Percentiles rank a stretch among this genome's conserved stretches.
Evolutionary conservation across 1,140 invertebrate genomes (phyloP).

Genomic region (Euura lappo): DNA sequence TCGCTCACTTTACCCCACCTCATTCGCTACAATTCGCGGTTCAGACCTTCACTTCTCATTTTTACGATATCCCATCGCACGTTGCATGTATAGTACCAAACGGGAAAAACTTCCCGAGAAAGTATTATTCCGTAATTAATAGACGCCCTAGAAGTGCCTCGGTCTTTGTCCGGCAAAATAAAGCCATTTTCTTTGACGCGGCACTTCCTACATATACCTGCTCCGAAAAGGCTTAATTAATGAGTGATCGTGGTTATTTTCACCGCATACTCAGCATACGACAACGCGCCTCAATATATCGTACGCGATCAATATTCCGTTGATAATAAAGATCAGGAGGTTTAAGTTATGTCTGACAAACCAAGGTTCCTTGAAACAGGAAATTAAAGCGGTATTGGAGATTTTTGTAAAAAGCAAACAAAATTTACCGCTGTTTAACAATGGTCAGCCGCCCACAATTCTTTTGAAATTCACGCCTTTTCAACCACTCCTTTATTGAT

Average conservation of each 20-base stretch:
- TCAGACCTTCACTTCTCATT: neutral
- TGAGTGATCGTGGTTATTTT: neutral
- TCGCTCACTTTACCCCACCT: neutral
- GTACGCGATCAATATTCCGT: too few relatives aligned
- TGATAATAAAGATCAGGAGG: too few relatives aligned
- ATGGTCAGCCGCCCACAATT: neutral
- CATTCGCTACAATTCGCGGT: neutral
- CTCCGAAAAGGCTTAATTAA: neutral
- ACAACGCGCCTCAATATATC: too few relatives aligned
- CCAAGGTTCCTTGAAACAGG: too few relatives aligned
- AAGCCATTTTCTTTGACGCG: conserved; percentile 3
- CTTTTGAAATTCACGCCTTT: conserved; percentile 2
- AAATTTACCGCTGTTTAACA: neutral
- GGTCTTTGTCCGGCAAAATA: neutral
- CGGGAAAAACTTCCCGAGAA: neutral
- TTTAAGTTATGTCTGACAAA: neutral
- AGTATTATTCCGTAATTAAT: neutral
- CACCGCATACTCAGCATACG: too few relatives aligned
- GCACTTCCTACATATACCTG: neutral
- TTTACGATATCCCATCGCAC: neutral
- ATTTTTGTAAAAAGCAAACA: neutral
- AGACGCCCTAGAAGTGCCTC: neutral
- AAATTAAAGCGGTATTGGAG: too few relatives aligned
- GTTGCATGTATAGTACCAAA: neutral
- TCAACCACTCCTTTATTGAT: neutral